phyloP scores from a whole-genome alignment of 2,888 invertebrate genomes.

The Clostera curtula region DNA sequence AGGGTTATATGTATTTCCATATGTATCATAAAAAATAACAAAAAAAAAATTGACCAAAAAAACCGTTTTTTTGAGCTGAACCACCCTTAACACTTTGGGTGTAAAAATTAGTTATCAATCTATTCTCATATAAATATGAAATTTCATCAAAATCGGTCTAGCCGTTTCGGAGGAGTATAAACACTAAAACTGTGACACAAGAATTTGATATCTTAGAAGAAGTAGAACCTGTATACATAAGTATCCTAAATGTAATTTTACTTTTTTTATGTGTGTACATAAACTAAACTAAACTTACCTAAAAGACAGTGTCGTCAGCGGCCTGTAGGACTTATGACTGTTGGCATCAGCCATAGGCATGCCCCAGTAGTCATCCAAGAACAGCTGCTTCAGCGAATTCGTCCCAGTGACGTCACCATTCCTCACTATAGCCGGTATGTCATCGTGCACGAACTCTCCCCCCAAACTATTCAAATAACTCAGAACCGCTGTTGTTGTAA shows the following conservation, averaged over 20 bases:
- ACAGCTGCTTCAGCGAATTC: conserved; percentile 77
- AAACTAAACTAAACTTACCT: conserved; percentile 76
- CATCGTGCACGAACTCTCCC: conserved; percentile 92
- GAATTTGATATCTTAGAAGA: no score
- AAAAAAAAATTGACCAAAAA: no score
- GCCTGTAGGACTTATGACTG: conserved; percentile 92
- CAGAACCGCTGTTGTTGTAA: conserved; percentile 79
- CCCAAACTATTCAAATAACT: conserved; percentile 84
- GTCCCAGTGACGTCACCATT: conserved; percentile 86
- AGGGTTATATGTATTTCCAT: no score
- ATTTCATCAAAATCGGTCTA: no score
- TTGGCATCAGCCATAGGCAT: conserved; percentile 85
- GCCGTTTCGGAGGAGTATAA: no score
- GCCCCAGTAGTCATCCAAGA: conserved; percentile 91
- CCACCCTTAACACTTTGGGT: no score
- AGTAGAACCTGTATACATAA: conserved; percentile 1
- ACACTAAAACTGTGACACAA: no score
- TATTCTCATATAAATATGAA: no score
- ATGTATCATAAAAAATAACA: no score
- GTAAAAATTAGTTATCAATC: no score
- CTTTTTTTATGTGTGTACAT: neutral
- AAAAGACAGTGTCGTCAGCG: conserved; percentile 88
- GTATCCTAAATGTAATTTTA: neutral
- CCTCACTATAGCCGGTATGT: conserved; percentile 87
- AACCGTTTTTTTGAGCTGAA: no score